Percentiles rank a stretch among this genome's conserved stretches.
Conservation (phyloP, 2,888 invertebrate species). For the Orthosia gracilis region DNA sequence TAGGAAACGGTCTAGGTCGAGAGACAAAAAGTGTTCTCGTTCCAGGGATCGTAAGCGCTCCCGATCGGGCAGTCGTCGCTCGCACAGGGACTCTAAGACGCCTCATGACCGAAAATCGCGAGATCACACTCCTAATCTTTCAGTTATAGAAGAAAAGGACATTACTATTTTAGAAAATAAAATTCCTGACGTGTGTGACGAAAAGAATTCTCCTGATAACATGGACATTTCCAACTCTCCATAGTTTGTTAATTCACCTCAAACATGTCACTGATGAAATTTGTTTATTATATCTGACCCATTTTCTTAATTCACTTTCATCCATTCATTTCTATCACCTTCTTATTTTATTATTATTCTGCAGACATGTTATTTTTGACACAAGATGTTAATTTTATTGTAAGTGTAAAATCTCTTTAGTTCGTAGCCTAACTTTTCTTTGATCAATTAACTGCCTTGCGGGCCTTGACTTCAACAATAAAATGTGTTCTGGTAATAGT, state of each 20-base stretch:
- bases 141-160: constrained; percentile 79
- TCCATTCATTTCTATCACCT: constrained; percentile 23
- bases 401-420: constrained; percentile 36
- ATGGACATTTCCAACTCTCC: constrained; percentile 96
- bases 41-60: constrained; percentile 88
- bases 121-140: constrained; percentile 81
- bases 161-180: constrained; percentile 74
- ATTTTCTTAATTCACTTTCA: constrained; percentile 25
- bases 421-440: constrained; percentile 14
- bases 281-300: constrained; percentile 5
- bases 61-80: constrained; percentile 83
- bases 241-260: constrained; percentile 74
- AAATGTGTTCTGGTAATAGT: constrained; percentile 54
- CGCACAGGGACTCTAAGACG: constrained; percentile 85
- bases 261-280: background rate
- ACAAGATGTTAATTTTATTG: constrained; percentile 24
- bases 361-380: constrained; percentile 27
- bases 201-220: constrained; percentile 93
- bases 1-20: constrained; percentile 87
- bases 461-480: constrained; percentile 28
- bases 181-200: constrained; percentile 85
- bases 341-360: constrained; percentile 26
- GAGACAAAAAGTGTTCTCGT: constrained; percentile 85
- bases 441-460: constrained; percentile 27
- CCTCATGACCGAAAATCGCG: constrained; percentile 83